phyloP scores from a whole-genome alignment of 2,797 vertebrate species.

The Sternotherus odoratus region DNA sequence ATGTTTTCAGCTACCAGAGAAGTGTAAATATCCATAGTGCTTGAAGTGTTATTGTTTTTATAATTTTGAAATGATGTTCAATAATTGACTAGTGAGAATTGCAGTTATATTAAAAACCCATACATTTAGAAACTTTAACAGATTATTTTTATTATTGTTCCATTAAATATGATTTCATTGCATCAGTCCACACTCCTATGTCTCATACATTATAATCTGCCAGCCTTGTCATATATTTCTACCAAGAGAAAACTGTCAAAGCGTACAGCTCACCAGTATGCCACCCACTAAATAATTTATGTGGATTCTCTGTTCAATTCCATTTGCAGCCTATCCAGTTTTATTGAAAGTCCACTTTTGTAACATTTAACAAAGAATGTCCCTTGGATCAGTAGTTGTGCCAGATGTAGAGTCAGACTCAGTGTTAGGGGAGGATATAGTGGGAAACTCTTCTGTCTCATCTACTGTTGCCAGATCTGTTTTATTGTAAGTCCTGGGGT shows the following conservation, averaged over 20 bases:
- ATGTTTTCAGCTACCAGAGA: background rate
- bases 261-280: background rate
- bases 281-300: background rate
- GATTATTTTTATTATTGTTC: background rate
- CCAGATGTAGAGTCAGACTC: background rate
- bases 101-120: background rate
- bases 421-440: background rate
- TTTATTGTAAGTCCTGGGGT: background rate
- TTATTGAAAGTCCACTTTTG: background rate
- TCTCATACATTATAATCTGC: background rate
- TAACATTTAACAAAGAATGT: background rate
- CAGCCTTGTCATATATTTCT: background rate
- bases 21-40: background rate
- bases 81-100: background rate
- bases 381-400: background rate
- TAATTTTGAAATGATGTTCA: constrained; percentile 23
- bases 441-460: background rate
- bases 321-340: background rate
- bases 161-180: rapidly evolving
- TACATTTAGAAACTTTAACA: background rate
- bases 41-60: background rate
- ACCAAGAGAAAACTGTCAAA: background rate
- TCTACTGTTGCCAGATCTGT: constrained; percentile 6
- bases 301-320: background rate
- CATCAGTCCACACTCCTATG: background rate